Conservation (phyloP, 2,888 invertebrate species). For the Phytoseiulus persimilis region DNA sequence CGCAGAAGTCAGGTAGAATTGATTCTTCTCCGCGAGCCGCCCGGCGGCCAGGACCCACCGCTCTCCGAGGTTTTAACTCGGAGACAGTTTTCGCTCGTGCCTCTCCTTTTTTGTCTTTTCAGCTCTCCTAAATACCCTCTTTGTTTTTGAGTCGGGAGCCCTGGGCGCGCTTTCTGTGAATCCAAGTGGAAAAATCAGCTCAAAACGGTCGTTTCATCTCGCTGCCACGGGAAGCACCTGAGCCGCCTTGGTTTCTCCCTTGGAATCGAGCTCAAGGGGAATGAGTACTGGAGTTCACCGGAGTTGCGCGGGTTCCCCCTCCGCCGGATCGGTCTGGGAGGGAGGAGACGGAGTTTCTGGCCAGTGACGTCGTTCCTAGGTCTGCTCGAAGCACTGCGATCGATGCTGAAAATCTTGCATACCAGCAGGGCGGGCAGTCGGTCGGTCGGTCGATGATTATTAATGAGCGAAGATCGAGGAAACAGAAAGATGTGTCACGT, state of each 20-base stretch:
- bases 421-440: too few relatives aligned
- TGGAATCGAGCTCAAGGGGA: neutral
- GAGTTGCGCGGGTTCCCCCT: too few relatives aligned
- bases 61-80: neutral
- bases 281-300: too few relatives aligned
- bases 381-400: too few relatives aligned
- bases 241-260: neutral
- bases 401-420: too few relatives aligned
- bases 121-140: neutral
- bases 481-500: neutral
- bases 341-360: too few relatives aligned
- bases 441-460: neutral
- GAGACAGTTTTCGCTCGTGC: neutral
- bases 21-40: neutral
- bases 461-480: neutral
- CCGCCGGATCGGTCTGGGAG: too few relatives aligned
- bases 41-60: neutral
- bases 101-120: neutral
- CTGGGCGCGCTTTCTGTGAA: neutral
- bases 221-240: neutral
- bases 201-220: neutral
- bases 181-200: neutral
- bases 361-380: too few relatives aligned
- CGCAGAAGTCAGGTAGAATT: neutral
- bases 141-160: neutral